Evolutionary conservation across 2,888 invertebrate genomes (phyloP), one percentile per base, ranked within the genome.

Genomic region (Phymatocera aterrima): DNA sequence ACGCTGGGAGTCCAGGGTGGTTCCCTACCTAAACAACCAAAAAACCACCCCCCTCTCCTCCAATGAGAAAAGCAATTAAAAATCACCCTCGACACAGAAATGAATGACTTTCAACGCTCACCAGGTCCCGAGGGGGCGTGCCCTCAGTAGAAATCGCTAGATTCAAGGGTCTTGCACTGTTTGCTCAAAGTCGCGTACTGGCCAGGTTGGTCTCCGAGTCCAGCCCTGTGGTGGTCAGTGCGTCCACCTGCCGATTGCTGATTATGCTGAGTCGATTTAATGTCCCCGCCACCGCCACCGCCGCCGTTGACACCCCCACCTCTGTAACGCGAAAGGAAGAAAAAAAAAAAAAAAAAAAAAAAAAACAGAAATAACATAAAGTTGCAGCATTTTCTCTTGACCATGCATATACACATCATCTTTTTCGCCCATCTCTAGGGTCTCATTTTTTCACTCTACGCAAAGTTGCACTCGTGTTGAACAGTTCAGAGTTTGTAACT

Each of bases 161-260:
- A 96, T 93, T 97, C 97, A 84, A 97, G 93, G 88, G 97, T 97
- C 93, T 97, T 97, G 95, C 97, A 97, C 93, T 97, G 97, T 93
- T 97, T 97, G 95, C 96, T 97, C 93, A 97, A 93, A 92, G 97
- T 97, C 92, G 97, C 97, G 95, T 97, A 97, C 95, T 97, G 97
- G 87, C 93, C 93, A 88, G 90, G 90, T 90, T 90, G 90, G 90
- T 90, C 90, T 89, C 90, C 91, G 89, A 87, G 89, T 85, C 90
- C 90, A 90, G 89, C 83, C 85, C 90, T 89, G 88, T 90, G 91
- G 89, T 90, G 91, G 82, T 91, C 90, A 88, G 87, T 81, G 86
- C 90, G 88, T 92, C 87, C 93, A 91, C 92, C 91, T 87, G 91
- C 89, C 90, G 91, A 89, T 89, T 93, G 91, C 91, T 91, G 81